Base-by-base conservation (phyloP, 2,797 vertebrate species). In the Enteromius viviparus region DNA sequence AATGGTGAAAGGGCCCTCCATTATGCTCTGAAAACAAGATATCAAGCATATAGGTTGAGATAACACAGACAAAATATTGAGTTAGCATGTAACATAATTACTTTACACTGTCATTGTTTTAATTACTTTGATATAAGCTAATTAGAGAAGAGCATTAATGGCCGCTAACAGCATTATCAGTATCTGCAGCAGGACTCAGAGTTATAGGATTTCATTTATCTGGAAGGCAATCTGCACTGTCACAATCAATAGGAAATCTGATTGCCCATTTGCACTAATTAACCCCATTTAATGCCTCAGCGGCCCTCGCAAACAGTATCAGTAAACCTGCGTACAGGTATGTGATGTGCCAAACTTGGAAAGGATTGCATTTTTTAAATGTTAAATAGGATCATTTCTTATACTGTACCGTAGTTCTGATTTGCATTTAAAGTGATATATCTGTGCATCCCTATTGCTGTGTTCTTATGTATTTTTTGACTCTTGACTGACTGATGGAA, bases 121-220 rank as follows among this genome's bases (percentile, higher is more conserved):
- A 87, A 88, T 88, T 86, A 87, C 68, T 84, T 75, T 81, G 82
- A 82, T 86, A 86, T 84, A 88, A 84, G 84, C 79, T 88, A 86
- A 88, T 88, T 84, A 83, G 77, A 11, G 76, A 78, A 58, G 72
- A 84, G 83, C 82, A 80, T 85, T 86, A 86, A 84, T 83, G 82
- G 51, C 60, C 26, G 70, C 60, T 42, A 83, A 87, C 71, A 76
- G 79, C 78, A 74, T 51, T 77, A 79, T 80, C 82, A 78, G 87
- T 80, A 80, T 80, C 65, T 69, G 81, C 75, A 74, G 71, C 65
- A 72, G 81, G 77, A 66, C 71, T 45, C 72, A 58, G 76, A 85
- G 86, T 84, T 86, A 88, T 84, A 88, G 87, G 86, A 88, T 88
- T 88, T 84, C 74, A 87, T 86, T 88, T 87, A 88, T 87, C 87